Percentiles rank a stretch among this genome's conserved stretches.
These are phyloP conservation scores for Idaea biselata DNA, from an alignment of 2,888 invertebrate genomes.

Conservation along the genomic window DNA sequence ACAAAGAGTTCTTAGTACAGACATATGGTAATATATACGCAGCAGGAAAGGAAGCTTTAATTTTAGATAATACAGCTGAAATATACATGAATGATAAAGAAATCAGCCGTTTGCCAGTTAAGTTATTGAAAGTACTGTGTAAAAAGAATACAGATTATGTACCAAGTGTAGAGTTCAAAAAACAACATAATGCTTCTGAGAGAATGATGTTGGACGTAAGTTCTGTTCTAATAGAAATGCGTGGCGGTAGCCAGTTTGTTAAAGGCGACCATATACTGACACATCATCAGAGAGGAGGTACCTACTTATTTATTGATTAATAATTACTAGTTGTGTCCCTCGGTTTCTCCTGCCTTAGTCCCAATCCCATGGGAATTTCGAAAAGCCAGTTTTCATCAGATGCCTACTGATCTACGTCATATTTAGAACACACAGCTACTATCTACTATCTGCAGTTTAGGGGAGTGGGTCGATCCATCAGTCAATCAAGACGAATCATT, in stretches of 20 bases:
- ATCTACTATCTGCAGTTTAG: no score
- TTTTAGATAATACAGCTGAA: slow-evolving; percentile 82
- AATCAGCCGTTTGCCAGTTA: slow-evolving; percentile 77
- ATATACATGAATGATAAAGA: slow-evolving; percentile 81
- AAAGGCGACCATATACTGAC: slow-evolving; percentile 83
- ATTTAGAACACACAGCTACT: no score
- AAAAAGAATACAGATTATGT: slow-evolving; percentile 82
- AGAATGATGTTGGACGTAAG: slow-evolving; percentile 80
- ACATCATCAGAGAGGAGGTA: slow-evolving; percentile 84
- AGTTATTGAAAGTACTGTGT: slow-evolving; percentile 70
- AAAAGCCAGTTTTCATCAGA: no score
- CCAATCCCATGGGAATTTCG: no score
- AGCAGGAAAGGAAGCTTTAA: slow-evolving; percentile 73
- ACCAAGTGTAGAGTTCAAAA: slow-evolving; percentile 72
- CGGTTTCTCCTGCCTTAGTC: not conserved
- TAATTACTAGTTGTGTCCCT: not conserved
- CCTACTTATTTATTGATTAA: slow-evolving; percentile 6
- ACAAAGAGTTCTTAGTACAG: slow-evolving; percentile 75
- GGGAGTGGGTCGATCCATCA: no score
- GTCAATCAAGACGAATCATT: no score
- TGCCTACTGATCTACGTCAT: no score
- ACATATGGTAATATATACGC: slow-evolving; percentile 59
- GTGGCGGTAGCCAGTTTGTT: slow-evolving; percentile 73
- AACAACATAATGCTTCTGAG: slow-evolving; percentile 79
- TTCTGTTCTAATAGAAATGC: slow-evolving; percentile 64